A percentile compares a stretch with the other conserved stretches of the same genome.
Conservation (phyloP, 2,113 vertebrate species). For the Ondatra zibethicus region DNA sequence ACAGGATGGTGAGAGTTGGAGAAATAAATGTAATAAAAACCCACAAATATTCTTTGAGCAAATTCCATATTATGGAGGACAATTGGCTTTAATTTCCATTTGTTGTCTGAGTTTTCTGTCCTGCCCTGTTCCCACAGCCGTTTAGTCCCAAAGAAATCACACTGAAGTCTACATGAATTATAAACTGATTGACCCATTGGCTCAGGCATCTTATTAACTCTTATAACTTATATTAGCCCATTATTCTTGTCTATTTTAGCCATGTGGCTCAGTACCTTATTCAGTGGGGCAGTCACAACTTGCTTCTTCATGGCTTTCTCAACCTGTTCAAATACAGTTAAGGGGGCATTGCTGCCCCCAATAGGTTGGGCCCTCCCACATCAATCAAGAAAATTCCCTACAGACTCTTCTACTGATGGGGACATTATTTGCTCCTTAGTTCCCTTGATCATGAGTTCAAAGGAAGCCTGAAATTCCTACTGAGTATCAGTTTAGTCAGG, state of each 20-base stretch:
- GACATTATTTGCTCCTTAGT: background rate
- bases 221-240: too few relatives aligned
- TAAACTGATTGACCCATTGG: too few relatives aligned
- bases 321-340: background rate
- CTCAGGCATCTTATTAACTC: too few relatives aligned
- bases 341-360: background rate
- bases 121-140: too few relatives aligned
- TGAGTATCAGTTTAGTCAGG: background rate
- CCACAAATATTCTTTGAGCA: background rate
- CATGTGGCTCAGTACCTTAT: too few relatives aligned
- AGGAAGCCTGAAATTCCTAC: background rate
- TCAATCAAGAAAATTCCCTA: background rate
- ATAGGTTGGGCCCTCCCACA: background rate
- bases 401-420: background rate
- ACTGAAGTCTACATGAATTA: too few relatives aligned
- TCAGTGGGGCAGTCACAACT: too few relatives aligned
- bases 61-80: background rate
- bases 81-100: background rate
- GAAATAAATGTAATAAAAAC: background rate
- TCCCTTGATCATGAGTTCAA: background rate
- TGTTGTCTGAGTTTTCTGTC: too few relatives aligned
- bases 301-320: background rate
- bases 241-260: too few relatives aligned
- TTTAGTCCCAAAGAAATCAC: too few relatives aligned
- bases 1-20: background rate